Evolutionary conservation across 1,140 invertebrate species (phyloP).

Genomic region (Hyles euphorbiae): DNA sequence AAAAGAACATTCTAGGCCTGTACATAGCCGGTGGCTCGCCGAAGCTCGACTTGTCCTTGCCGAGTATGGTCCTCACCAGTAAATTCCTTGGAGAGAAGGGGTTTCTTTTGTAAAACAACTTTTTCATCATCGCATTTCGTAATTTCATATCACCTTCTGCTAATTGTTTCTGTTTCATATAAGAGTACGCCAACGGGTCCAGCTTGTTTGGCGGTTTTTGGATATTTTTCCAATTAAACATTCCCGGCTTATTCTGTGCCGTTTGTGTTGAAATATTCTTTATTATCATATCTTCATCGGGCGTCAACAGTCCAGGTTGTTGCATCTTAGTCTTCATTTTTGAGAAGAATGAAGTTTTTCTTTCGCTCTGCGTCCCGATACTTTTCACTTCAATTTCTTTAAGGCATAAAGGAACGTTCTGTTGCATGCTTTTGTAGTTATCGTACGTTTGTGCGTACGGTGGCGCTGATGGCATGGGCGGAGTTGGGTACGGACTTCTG

Average conservation of each 20-base stretch:
- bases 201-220: conserved; percentile 34
- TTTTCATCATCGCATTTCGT: conserved; percentile 50
- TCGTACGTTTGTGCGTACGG: conserved; percentile 32
- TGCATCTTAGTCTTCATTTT: conserved; percentile 42
- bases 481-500: conserved; percentile 7
- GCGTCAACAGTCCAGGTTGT: conserved; percentile 4
- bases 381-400: conserved; percentile 68
- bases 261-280: conserved; percentile 26
- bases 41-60: conserved; percentile 51
- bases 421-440: conserved; percentile 24
- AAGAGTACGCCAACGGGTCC: conserved; percentile 34
- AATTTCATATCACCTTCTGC: conserved; percentile 47
- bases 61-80: conserved; percentile 51
- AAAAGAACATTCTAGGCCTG: conserved; percentile 47
- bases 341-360: conserved; percentile 44
- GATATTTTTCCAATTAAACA: conserved; percentile 43
- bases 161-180: conserved; percentile 46
- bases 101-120: conserved; percentile 60
- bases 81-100: conserved; percentile 58
- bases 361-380: conserved; percentile 54
- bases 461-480: conserved; percentile 23
- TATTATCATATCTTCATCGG: conserved; percentile 7
- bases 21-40: conserved; percentile 40
- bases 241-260: conserved; percentile 20
- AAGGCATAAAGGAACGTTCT: conserved; percentile 53